A percentile compares a stretch with the other conserved stretches of the same genome.
Evolutionary conservation across 2,113 vertebrate genomes (phyloP).

Genomic region (Lagopus muta): DNA sequence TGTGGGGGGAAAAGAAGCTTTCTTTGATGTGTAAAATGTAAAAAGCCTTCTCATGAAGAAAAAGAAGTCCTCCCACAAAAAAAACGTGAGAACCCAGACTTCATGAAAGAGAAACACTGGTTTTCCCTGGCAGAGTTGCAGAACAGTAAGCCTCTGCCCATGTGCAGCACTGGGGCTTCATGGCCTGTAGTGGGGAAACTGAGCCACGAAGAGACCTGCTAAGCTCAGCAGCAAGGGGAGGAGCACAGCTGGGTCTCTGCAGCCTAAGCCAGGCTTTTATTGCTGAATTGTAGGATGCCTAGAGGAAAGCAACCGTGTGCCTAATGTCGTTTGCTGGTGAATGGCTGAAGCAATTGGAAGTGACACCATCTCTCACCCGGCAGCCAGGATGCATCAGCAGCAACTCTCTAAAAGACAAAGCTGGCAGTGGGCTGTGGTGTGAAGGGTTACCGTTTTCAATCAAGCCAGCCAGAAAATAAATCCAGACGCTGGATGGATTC

Average conservation of each 20-base stretch:
- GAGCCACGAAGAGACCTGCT: rapidly evolving
- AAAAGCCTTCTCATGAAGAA: not conserved
- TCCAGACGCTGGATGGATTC: not conserved
- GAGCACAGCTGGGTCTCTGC: not conserved
- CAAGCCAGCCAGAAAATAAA: not conserved
- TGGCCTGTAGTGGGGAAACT: not conserved
- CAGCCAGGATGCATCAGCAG: not conserved
- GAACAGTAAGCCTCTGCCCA: not conserved
- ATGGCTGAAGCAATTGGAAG: not conserved
- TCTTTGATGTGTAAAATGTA: not conserved
- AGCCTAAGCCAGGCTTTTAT: not conserved
- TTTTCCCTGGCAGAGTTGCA: not conserved
- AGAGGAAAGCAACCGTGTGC: not conserved
- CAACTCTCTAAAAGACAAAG: not conserved
- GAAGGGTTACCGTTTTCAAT: not conserved
- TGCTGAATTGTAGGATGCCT: not conserved
- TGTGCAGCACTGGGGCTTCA: not conserved
- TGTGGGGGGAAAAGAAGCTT: rapidly evolving
- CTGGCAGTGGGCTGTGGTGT: not conserved
- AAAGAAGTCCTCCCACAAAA: not conserved
- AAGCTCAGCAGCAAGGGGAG: not conserved
- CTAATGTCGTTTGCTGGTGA: not conserved
- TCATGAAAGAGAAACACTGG: not conserved
- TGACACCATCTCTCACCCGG: not conserved
- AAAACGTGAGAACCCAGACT: not conserved